These are phyloP conservation scores for Hemichromis elongatus DNA, from an alignment of 2,113 vertebrate species.

Conservation along the genomic window DNA sequence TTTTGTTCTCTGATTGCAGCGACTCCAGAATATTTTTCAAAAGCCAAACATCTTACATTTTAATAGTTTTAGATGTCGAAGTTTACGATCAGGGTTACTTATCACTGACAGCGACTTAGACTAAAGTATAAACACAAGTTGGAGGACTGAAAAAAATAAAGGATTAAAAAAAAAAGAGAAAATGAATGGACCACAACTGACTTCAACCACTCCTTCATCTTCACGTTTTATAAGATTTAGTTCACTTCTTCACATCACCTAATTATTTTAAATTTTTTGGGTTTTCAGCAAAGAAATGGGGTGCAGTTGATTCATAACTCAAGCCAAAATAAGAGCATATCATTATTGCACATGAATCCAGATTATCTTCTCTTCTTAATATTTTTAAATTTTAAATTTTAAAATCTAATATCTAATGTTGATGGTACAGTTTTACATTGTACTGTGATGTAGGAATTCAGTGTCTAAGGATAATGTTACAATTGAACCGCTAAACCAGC, in stretches of 20 bases:
- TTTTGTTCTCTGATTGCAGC: not conserved
- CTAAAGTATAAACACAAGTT: not conserved
- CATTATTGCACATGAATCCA: rapidly evolving
- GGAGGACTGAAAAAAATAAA: not conserved
- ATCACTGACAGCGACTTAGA: not conserved
- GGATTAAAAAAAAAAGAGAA: not conserved
- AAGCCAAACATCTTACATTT: not conserved
- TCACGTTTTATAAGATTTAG: not conserved
- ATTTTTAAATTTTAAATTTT: not conserved
- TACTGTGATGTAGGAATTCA: not conserved
- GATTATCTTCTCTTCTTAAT: not conserved
- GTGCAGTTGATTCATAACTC: not conserved
- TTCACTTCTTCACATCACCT: not conserved
- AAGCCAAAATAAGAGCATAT: not conserved
- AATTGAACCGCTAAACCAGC: not conserved
- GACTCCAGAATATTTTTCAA: not conserved
- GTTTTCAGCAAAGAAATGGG: not conserved
- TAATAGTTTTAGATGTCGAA: not conserved
- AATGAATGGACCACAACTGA: not conserved
- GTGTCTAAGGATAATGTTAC: not conserved
- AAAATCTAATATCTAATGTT: not conserved
- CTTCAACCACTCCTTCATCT: not conserved
- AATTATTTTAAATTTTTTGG: too few relatives aligned
- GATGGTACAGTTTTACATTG: not conserved
- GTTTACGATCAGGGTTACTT: not conserved